Base-by-base conservation (phyloP, 2,888 invertebrate species). In the Synergus laeviventris region DNA sequence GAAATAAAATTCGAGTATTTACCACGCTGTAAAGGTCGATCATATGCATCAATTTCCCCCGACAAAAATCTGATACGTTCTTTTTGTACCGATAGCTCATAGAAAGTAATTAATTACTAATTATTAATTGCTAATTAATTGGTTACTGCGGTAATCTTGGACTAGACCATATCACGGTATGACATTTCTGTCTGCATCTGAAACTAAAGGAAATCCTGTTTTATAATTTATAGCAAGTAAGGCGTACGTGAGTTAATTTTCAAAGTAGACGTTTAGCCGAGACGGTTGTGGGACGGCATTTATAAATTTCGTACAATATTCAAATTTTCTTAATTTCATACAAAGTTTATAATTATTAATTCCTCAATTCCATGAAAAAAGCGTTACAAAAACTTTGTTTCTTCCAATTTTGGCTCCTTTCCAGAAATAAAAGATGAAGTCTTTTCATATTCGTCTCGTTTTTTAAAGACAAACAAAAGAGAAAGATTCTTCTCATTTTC, bases 161-260 rank as follows among this genome's bases (percentile, higher is more conserved):
- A 86, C 89, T 88, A 88, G 86, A 86, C 89, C 88, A 90, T 90
- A 90, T 90, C 90, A 89, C 76, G 59, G 81, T 82, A 78, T 81
- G 86, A 80, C 81, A 36, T 64, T 77, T 76, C 76, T 62, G 80
- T 75, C 56, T 39, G 74, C 78, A 78, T 79, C 66, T 80, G 81
- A 81, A 81, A 81, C 81, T 82, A 83, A 82, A 81, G 80, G 82
- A 81, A 81, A 82, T 79, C 81, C 83, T 84, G 84, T 83, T 84
- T 84, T 84, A 76, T 81, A 81, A 78, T 84, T 84, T 84, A 76
- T 81, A 81, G 79, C 62, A 39, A 38, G 76, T 80, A 81, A 79
- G 78, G 42, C 59, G 54, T 76, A 73, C 80, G 73, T 80, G 74
- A 79, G 80, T 79, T 81, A 80, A 79, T 74, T 78, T 79, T 83